phyloP scores from a whole-genome alignment of 2,888 invertebrate genomes.

The Drosophila tripunctata region DNA sequence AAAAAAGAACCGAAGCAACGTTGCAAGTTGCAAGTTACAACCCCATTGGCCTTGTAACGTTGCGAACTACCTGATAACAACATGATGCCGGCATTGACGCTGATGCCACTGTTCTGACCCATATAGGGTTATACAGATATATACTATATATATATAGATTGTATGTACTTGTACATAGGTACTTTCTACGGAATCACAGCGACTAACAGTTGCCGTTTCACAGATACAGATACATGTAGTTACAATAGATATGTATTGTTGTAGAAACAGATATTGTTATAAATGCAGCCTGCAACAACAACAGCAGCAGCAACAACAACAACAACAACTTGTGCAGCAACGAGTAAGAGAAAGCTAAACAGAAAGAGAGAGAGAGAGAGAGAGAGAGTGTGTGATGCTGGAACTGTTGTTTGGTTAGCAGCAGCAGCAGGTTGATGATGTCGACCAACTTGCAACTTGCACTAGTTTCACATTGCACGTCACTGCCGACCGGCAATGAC shows the following conservation, averaged over 20 bases:
- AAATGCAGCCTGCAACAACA: not conserved
- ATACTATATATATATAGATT: not conserved
- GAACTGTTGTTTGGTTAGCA: too few species aligned
- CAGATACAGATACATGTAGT: not conserved
- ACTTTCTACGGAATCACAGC: too few species aligned
- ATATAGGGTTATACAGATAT: slow-evolving; percentile 49
- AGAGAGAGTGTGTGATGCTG: not conserved
- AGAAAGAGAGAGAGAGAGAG: not conserved
- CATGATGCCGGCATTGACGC: slow-evolving; percentile 22
- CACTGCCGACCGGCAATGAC: slow-evolving; percentile 48
- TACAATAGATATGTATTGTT: too few species aligned
- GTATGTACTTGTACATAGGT: too few species aligned
- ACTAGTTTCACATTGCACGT: slow-evolving; percentile 48
- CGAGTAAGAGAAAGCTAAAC: not conserved
- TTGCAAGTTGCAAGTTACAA: slow-evolving; percentile 28
- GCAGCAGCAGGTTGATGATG: not conserved
- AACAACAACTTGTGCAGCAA: not conserved
- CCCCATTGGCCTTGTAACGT: slow-evolving; percentile 53
- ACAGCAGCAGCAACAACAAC: not conserved
- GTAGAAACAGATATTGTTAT: too few species aligned
- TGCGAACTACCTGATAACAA: slow-evolving; percentile 64
- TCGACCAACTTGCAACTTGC: slow-evolving; percentile 31
- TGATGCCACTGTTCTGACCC: slow-evolving; percentile 53
- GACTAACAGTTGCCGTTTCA: too few species aligned
- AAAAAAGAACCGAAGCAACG: not conserved